These are phyloP conservation scores for Diaprepes abbreviatus DNA, from an alignment of 2,888 invertebrate genomes.

Conservation along the genomic window DNA sequence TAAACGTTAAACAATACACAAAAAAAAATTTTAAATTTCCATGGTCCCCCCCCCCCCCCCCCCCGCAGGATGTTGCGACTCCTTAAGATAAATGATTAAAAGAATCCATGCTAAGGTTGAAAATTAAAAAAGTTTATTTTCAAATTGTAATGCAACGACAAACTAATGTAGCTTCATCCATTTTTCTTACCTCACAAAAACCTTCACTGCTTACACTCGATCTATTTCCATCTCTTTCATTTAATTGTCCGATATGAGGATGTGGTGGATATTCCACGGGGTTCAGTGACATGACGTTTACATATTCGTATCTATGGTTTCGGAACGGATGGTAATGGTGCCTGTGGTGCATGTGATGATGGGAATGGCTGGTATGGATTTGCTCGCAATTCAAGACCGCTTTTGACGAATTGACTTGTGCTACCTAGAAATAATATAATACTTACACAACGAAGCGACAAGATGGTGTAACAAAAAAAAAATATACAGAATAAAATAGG, in stretches of 20 bases:
- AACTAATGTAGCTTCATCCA: too few species aligned
- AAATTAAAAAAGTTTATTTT: too few species aligned
- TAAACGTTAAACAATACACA: too few species aligned
- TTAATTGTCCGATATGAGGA: constrained; percentile 63
- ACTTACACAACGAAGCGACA: too few species aligned
- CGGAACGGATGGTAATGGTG: constrained; percentile 67
- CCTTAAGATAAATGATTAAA: too few species aligned
- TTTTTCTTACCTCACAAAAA: constrained; percentile 83
- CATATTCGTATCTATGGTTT: constrained; percentile 66
- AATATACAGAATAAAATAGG: not conserved
- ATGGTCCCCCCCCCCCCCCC: too few species aligned
- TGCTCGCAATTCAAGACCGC: constrained; percentile 85
- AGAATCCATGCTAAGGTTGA: too few species aligned
- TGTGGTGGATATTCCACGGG: constrained; percentile 61
- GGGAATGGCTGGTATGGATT: constrained; percentile 58
- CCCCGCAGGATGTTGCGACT: too few species aligned
- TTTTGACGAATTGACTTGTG: constrained; percentile 82
- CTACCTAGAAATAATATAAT: constrained; percentile 29
- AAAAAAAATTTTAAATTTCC: too few species aligned
- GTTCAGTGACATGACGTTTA: constrained; percentile 66
- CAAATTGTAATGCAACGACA: too few species aligned
- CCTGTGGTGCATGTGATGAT: constrained; percentile 69
- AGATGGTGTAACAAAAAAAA: too few species aligned
- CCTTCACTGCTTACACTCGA: constrained; percentile 97
- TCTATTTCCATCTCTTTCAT: constrained; percentile 82